phyloP scores from a whole-genome alignment of 2,113 vertebrate genomes.

The Erinaceus europaeus region DNA sequence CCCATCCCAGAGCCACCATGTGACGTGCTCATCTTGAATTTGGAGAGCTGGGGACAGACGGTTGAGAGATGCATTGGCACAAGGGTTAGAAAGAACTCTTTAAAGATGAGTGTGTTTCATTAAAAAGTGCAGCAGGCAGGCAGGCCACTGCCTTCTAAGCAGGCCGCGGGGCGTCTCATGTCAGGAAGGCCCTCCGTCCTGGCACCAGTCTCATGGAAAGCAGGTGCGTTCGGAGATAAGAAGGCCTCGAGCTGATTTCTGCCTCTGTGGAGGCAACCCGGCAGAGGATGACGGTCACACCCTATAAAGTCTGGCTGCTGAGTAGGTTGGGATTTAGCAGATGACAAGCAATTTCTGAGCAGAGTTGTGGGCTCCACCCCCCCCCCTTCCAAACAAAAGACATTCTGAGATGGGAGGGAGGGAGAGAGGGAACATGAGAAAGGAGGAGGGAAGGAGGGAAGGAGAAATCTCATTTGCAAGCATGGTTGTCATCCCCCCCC shows the following conservation, averaged over 20 bases:
- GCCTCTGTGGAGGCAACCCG: neutral
- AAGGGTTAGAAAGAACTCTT: neutral
- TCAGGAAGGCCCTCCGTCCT: neutral
- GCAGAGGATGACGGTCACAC: neutral
- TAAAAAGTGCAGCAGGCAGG: constrained; percentile 48
- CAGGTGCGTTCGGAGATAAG: neutral
- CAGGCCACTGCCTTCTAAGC: neutral
- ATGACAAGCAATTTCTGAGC: neutral
- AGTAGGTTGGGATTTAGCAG: neutral
- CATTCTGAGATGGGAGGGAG: neutral
- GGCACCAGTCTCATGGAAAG: neutral
- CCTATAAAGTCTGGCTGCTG: neutral
- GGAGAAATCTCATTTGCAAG: too few relatives aligned
- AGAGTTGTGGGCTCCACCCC: neutral
- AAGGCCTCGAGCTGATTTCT: neutral
- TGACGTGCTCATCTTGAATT: neutral
- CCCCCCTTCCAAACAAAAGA: too few relatives aligned
- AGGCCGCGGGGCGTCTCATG: neutral
- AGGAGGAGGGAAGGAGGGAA: too few relatives aligned
- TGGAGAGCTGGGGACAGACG: neutral
- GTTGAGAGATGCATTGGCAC: neutral
- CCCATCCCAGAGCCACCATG: too few relatives aligned
- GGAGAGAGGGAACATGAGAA: too few relatives aligned
- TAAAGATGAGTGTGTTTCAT: neutral
- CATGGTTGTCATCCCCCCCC: too few relatives aligned